phyloP scores from a whole-genome alignment of 35 echinoderm and acorn worm species.

The Ophiothrix spiculata region DNA sequence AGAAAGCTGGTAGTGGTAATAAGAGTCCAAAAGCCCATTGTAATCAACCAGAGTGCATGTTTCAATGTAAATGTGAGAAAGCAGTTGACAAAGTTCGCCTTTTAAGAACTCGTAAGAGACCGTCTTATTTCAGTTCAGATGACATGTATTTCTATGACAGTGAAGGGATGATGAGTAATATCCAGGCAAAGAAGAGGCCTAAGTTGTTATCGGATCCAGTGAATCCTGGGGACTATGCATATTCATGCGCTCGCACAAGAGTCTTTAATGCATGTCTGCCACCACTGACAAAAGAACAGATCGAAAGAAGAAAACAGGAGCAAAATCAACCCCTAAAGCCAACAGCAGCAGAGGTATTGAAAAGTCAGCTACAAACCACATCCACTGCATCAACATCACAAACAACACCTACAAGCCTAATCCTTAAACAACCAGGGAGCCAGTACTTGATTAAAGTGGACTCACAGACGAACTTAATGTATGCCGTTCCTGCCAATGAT shows the following conservation, averaged over 20 bases:
- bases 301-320: background rate
- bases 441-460: background rate
- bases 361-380: no score
- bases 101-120: conserved; percentile 56
- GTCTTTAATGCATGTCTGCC: background rate
- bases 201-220: background rate
- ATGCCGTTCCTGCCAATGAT: background rate
- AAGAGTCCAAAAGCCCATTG: conserved; percentile 53
- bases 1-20: background rate
- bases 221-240: no score
- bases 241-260: conserved; percentile 2
- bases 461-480: background rate
- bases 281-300: background rate
- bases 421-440: background rate
- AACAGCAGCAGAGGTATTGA: background rate
- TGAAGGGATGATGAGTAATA: conserved; percentile 32
- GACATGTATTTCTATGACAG: conserved; percentile 92
- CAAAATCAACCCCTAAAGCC: background rate
- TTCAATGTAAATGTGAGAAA: conserved; percentile 63
- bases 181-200: background rate
- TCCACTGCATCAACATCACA: no score
- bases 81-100: conserved; percentile 33
- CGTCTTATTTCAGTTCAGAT: conserved; percentile 39
- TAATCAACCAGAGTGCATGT: conserved; percentile 72
- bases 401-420: background rate